Evolutionary conservation across 2,888 invertebrate species (phyloP), one percentile per base, ranked within the genome.

Genomic region (Coremacera marginata): DNA sequence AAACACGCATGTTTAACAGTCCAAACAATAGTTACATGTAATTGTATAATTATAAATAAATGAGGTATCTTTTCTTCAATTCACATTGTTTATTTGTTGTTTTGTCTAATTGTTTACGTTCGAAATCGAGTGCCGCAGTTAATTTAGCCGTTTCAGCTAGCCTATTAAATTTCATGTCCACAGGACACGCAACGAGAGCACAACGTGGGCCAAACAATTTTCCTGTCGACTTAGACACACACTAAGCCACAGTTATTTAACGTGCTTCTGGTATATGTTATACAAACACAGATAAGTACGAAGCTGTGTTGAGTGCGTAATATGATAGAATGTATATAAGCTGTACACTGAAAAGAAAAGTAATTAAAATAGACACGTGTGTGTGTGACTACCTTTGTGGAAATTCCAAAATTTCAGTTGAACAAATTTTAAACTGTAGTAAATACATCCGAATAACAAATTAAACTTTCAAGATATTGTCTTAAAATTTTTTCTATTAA

Each of bases 21-120:
- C 76, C 76, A 44, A 74, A 71, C 75, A 76, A 78, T 67, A 76
- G 71, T 79, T 77, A 76, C 76, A 49, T 68, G 57, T 78, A 78
- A 78, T 80, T 78, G 75, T 51, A 62, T 74, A 70, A 68, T 68
- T 68, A 68, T 68, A 51, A 68, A 68, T 68, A 68, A 68, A 68
- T 68, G 51, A 68, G n/a, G 68, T 31, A 68, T 27, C 63, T 68
- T 5, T 3, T 31, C n/a, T 16, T 16, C 16, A 9, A n/a, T 60
- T 60, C 16, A 60, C 27, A 16, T 60, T 5, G 25, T 27, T 27
- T 60, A 27, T 60, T 27, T 60, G 60, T 60, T 60, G 60, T 27
- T 60, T 60, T 60, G 25, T 60, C 14, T 27, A 16, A 27, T 60
- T 60, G 60, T 60, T 60, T 60, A 7, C 60, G 44, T 60, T 1